Percentiles rank a stretch among this genome's conserved stretches.
Conservation (phyloP, 2,113 vertebrate species). For the Balaeniceps rex region DNA sequence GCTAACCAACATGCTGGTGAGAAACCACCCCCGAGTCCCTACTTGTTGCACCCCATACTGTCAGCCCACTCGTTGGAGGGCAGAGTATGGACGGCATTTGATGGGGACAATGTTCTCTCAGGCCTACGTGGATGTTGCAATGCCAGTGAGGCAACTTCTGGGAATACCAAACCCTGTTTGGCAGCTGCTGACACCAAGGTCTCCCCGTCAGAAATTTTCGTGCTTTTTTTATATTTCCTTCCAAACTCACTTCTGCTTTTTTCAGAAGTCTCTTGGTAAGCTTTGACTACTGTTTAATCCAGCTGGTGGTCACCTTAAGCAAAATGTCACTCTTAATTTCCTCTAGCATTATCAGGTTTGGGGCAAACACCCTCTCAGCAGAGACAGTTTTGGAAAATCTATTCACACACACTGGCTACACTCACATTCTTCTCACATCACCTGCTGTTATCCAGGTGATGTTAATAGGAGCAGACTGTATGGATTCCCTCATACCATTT, state of each 20-base stretch:
- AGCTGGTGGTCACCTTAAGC: not conserved
- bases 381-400: not conserved
- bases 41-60: rapidly evolving
- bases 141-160: not conserved
- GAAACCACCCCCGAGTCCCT: too few species aligned
- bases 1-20: not conserved
- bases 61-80: rapidly evolving
- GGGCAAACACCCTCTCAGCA: not conserved
- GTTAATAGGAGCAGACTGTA: not conserved
- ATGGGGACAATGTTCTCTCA: not conserved
- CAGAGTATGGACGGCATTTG: not conserved
- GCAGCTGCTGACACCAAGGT: not conserved
- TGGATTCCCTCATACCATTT: not conserved
- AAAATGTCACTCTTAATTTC: not conserved
- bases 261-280: not conserved
- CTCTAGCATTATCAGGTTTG: not conserved
- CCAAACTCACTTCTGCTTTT: not conserved
- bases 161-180: not conserved
- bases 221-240: not conserved
- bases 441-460: not conserved
- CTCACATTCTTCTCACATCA: not conserved
- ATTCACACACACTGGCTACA: not conserved
- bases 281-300: not conserved
- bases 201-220: not conserved
- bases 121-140: not conserved